Conservation (phyloP, 1,140 invertebrate genomes). For the Aphis gossypii region DNA sequence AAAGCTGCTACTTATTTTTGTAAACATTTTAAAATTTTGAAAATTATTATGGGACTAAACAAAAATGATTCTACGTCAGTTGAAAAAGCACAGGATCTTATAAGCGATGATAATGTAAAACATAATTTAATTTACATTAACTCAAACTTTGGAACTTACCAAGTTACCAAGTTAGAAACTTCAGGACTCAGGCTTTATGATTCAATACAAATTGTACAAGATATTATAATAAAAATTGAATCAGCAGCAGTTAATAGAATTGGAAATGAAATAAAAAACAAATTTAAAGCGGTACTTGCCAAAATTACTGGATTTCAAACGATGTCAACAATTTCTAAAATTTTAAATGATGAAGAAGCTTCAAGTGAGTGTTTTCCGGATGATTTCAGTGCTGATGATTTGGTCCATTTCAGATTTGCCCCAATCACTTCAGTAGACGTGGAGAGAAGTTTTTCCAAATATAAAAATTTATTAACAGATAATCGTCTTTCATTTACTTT, state of each 20-base stretch:
- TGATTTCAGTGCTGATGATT: neutral
- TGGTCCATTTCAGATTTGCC: neutral
- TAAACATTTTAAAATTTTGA: neutral
- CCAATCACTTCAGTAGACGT: no score
- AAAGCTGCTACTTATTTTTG: neutral
- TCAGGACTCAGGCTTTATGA: neutral
- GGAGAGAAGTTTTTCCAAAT: no score
- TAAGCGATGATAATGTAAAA: neutral
- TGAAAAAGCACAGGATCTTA: neutral
- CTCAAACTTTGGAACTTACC: neutral
- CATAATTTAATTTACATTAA: slow-evolving; percentile 7
- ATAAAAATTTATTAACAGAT: no score
- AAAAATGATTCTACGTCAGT: neutral
- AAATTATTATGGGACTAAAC: slow-evolving; percentile 3
- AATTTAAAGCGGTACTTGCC: no score
- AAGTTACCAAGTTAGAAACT: neutral
- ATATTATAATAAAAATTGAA: neutral
- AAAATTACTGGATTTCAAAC: no score
- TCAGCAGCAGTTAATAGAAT: no score
- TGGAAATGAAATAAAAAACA: no score
- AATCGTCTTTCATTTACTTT: no score
- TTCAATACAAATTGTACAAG: neutral
- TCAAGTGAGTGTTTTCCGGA: neutral
- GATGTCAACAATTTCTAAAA: neutral
- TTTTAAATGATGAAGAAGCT: neutral